phyloP scores from a whole-genome alignment of 2,113 vertebrate species.

The Chamaea fasciata region DNA sequence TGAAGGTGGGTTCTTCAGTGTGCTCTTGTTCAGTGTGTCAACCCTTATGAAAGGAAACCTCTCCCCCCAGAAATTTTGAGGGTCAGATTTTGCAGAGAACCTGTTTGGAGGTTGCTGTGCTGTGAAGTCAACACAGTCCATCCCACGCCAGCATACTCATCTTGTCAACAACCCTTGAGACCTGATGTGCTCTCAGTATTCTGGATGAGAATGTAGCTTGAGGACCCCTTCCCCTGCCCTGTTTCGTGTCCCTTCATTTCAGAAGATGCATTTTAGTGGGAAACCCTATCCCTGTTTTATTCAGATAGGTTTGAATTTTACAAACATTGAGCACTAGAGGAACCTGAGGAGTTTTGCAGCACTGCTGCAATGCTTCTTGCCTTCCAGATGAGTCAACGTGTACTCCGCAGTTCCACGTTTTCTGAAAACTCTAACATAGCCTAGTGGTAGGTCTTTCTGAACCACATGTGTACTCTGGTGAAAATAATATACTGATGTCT shows the following conservation, averaged over 20 bases:
- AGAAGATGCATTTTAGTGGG: neutral
- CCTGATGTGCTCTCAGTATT: neutral
- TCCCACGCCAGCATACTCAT: neutral
- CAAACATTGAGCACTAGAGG: rapidly evolving
- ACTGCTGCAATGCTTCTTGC: neutral
- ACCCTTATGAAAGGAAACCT: neutral
- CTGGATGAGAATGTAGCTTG: neutral
- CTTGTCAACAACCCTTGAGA: neutral
- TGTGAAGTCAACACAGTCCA: neutral
- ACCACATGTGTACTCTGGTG: neutral
- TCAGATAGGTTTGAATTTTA: neutral
- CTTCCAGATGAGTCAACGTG: rapidly evolving
- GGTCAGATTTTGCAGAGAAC: neutral
- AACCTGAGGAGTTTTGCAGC: neutral
- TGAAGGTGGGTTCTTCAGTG: rapidly evolving
- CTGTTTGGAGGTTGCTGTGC: rapidly evolving
- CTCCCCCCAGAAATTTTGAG: neutral
- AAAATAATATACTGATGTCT: neutral
- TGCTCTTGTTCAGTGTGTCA: neutral
- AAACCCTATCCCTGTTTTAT: neutral
- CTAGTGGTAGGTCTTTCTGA: neutral
- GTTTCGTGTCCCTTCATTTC: neutral
- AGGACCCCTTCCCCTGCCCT: neutral
- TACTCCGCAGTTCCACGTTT: neutral
- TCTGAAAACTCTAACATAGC: neutral